Conservation (phyloP, 2,888 invertebrate species). For the Limnephilus auricula region DNA sequence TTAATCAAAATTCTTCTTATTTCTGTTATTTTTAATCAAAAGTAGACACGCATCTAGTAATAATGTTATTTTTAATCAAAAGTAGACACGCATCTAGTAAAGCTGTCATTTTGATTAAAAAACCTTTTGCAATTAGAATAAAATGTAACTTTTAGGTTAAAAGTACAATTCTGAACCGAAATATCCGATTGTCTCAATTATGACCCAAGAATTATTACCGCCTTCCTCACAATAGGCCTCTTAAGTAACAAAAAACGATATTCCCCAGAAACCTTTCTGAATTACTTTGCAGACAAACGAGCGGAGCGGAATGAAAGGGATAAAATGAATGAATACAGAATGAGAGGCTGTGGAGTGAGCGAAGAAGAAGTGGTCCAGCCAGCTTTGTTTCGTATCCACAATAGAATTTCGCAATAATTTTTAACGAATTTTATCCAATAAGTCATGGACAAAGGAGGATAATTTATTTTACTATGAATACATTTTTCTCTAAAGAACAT, state of each 20-base stretch:
- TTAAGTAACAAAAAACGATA: slow-evolving; percentile 11
- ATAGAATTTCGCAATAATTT: slow-evolving; percentile 23
- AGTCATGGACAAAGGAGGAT: background rate
- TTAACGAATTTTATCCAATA: slow-evolving; percentile 7
- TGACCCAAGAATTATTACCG: background rate
- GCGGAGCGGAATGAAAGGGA: background rate
- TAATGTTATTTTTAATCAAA: no score
- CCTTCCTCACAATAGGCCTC: background rate
- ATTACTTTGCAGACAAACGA: slow-evolving; percentile 16
- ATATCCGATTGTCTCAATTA: slow-evolving; percentile 19
- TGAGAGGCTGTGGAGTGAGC: slow-evolving; percentile 5
- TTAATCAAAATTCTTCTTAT: no score
- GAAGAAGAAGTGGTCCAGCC: slow-evolving; percentile 32
- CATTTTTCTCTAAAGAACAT: background rate
- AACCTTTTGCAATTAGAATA: no score
- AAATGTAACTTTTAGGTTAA: background rate
- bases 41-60: no score
- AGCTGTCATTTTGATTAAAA: no score
- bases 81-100: no score
- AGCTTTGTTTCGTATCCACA: slow-evolving; percentile 19
- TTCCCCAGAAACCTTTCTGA: background rate
- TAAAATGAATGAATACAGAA: background rate
- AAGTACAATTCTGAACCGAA: slow-evolving; percentile 6
- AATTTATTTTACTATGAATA: background rate
- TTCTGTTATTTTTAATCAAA: no score